A percentile compares a stretch with the other conserved stretches of the same genome.
Conservation (phyloP, 2,797 vertebrate species). For the Bradypodion pumilum region DNA sequence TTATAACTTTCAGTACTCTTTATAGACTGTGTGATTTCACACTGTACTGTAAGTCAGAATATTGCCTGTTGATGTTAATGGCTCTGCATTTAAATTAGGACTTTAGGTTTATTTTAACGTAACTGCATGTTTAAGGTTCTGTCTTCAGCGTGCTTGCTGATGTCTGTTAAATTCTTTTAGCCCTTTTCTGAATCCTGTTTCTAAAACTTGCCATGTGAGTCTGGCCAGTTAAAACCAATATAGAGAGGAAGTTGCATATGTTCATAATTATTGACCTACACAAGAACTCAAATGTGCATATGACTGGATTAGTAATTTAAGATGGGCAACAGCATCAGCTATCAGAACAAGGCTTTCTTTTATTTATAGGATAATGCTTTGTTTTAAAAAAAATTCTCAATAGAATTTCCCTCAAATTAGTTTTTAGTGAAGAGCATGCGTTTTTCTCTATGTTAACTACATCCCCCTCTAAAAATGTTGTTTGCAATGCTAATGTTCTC, state of each 20-base stretch:
- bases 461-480: too few relatives aligned
- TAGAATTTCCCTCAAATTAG: neutral
- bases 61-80: neutral
- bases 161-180: constrained; percentile 11
- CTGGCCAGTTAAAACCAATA: neutral
- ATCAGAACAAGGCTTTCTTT: neutral
- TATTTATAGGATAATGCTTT: neutral
- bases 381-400: neutral
- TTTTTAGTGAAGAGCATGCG: neutral
- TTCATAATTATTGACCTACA: constrained; percentile 16
- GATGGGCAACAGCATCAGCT: neutral
- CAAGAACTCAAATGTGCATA: neutral
- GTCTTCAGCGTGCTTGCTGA: neutral
- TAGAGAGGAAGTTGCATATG: neutral
- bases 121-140: neutral
- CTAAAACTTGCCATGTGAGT: neutral
- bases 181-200: neutral
- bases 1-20: too few relatives aligned
- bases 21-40: too few relatives aligned
- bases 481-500: neutral
- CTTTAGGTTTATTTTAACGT: neutral
- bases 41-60: neutral
- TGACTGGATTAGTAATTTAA: neutral
- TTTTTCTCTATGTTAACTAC: neutral
- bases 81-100: neutral